Evolutionary conservation across 2,888 invertebrate genomes (phyloP), one percentile per base, ranked within the genome.

Genomic region (Oegoconia quadripuncta): DNA sequence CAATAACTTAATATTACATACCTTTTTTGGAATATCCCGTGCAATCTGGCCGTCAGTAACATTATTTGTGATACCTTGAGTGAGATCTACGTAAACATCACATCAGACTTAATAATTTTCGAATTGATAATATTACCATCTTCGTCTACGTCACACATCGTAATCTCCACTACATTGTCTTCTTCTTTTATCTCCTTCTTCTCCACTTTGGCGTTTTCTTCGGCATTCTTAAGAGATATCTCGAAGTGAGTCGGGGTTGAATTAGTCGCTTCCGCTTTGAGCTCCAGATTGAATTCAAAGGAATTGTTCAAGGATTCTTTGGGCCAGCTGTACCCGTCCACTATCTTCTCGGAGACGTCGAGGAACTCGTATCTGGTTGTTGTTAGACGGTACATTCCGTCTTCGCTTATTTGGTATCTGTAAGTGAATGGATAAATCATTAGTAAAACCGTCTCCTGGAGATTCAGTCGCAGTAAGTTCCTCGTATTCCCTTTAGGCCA

Each of bases 331-430:
- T 77, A 73, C 0, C 78, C 77, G 9, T 88, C 81, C 8, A 91
- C 88, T 16, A 91, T 90, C 64, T 91, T 89, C 62, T 91, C 89
- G 0, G 93, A 92, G 0, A 95, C 93, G 66, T 97, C 96, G 12
- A 96, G 76, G 49, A 94, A 94, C 74, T 98, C 97, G 52, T 95
- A 96, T 7, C 97, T 90, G 0, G 97, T 93, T 9, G 95, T 97
- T 65, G 97, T 95, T 5, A 98, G 83, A 12, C 96, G 89, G 68
- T 92, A 95, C 60, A 92, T 91, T 0, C 97, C 97, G 71, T 97
- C 97, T 50, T 92, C 91, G 59, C 95, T 93, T 52, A 92, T 88
- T 58, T 93, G 93, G 72, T 95, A 98, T 61, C 93, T 93, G 67
- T 11, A 78, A 76, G 22, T 22, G 2, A 9, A 5, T 22, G 22